phyloP scores from a whole-genome alignment of 1,140 invertebrate genomes.

The Brachionus plicatilis region DNA sequence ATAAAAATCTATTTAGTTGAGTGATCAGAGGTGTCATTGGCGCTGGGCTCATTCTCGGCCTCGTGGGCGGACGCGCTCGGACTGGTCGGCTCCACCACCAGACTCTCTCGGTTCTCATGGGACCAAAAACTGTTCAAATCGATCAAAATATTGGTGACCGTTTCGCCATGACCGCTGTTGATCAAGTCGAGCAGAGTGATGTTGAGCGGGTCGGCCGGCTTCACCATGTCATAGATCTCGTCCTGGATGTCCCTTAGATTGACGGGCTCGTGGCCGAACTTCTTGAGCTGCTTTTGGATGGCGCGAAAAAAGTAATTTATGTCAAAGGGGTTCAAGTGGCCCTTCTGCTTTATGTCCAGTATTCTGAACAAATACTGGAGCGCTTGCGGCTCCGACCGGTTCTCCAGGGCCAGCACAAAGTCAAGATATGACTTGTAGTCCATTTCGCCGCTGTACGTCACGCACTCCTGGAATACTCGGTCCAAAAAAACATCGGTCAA shows the following conservation, averaged over 20 bases:
- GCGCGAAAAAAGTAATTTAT: slow-evolving; percentile 88
- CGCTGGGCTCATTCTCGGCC: neutral
- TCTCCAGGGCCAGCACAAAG: slow-evolving; percentile 85
- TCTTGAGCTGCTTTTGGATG: slow-evolving; percentile 77
- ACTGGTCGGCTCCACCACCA: slow-evolving; percentile 49
- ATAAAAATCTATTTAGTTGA: neutral
- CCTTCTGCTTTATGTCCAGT: slow-evolving; percentile 78
- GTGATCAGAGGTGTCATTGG: neutral
- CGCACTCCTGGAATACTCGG: slow-evolving; percentile 85
- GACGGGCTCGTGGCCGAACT: slow-evolving; percentile 75
- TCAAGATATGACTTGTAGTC: slow-evolving; percentile 95
- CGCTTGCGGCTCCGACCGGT: slow-evolving; percentile 80
- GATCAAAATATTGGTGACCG: slow-evolving; percentile 84
- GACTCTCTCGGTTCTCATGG: slow-evolving; percentile 81
- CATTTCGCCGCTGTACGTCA: slow-evolving; percentile 93
- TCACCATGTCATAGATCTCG: slow-evolving; percentile 96
- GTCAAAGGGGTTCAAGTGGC: slow-evolving; percentile 80
- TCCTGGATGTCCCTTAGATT: slow-evolving; percentile 68
- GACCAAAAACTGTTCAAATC: slow-evolving; percentile 94
- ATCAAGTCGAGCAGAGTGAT: slow-evolving; percentile 81
- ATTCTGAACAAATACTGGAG: slow-evolving; percentile 86
- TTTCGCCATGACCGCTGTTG: slow-evolving; percentile 77
- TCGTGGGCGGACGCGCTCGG: neutral
- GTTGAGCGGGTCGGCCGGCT: slow-evolving; percentile 72
- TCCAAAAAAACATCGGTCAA: slow-evolving; percentile 85